Conservation (phyloP, 1,140 invertebrate species). For the Coenobita brevimanus region DNA sequence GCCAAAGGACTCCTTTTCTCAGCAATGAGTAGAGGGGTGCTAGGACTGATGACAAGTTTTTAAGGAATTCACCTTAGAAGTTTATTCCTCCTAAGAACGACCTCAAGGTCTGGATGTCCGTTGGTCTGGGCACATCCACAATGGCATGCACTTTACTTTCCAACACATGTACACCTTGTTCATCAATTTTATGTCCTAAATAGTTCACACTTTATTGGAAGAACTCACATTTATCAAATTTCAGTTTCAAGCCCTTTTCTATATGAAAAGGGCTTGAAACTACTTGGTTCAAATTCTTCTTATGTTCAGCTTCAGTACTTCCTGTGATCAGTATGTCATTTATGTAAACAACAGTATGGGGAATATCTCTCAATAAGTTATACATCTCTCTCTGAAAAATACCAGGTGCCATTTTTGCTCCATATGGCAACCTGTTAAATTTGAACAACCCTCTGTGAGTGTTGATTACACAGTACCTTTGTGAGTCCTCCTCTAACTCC, state of each 20-base stretch:
- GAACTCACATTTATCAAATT: background rate
- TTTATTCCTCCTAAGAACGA: slow-evolving; percentile 16
- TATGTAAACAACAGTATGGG: background rate
- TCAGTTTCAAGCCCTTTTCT: background rate
- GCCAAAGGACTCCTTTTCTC: background rate
- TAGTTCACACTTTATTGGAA: background rate
- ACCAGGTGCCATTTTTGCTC: background rate
- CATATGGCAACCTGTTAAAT: background rate
- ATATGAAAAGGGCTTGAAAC: background rate
- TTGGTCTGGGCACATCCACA: background rate
- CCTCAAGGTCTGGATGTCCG: background rate
- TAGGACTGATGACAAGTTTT: slow-evolving; percentile 13
- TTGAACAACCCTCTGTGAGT: background rate
- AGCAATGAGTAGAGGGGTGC: slow-evolving; percentile 10
- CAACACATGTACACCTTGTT: background rate
- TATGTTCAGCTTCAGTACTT: background rate
- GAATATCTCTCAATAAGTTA: background rate
- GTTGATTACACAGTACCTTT: background rate
- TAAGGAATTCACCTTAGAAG: slow-evolving; percentile 9
- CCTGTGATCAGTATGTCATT: background rate
- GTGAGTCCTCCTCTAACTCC: background rate
- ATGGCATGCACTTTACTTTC: background rate
- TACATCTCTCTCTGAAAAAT: background rate
- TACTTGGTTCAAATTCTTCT: background rate
- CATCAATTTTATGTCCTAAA: background rate